These are phyloP conservation scores for Metopolophium dirhodum DNA, from an alignment of 1,140 invertebrate genomes.

Conservation along the genomic window DNA sequence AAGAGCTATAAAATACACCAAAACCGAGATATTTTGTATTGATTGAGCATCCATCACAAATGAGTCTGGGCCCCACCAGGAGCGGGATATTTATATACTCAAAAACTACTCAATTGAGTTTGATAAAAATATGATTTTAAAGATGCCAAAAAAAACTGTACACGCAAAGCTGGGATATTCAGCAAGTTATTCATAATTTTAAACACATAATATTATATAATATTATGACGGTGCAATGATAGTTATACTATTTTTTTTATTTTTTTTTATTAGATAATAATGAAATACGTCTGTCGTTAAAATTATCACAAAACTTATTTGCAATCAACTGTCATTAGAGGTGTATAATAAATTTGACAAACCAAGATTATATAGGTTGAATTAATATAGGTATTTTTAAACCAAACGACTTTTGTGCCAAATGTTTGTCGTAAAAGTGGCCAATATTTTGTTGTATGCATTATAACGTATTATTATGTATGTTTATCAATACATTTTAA, in stretches of 20 bases:
- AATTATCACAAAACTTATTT: neutral
- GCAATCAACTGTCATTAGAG: neutral
- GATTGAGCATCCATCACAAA: too few species aligned
- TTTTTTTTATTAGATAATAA: too few species aligned
- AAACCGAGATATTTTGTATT: too few species aligned
- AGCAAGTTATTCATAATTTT: neutral
- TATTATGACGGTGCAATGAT: too few species aligned
- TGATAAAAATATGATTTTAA: too few species aligned
- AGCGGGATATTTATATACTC: too few species aligned
- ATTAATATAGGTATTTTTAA: neutral
- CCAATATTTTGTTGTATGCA: neutral
- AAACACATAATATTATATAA: neutral
- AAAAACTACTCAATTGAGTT: too few species aligned
- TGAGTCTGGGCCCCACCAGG: too few species aligned
- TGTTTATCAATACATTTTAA: neutral
- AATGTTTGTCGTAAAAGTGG: neutral
- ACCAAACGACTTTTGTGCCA: neutral
- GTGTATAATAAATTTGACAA: neutral
- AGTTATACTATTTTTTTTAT: too few species aligned
- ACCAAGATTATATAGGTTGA: neutral
- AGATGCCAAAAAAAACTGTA: too few species aligned
- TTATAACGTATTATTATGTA: neutral
- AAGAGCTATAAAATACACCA: too few species aligned
- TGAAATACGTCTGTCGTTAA: neutral
- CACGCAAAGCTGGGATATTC: too few species aligned